Base-by-base conservation (phyloP, 2,797 vertebrate genomes). In the Dallia pectoralis region DNA sequence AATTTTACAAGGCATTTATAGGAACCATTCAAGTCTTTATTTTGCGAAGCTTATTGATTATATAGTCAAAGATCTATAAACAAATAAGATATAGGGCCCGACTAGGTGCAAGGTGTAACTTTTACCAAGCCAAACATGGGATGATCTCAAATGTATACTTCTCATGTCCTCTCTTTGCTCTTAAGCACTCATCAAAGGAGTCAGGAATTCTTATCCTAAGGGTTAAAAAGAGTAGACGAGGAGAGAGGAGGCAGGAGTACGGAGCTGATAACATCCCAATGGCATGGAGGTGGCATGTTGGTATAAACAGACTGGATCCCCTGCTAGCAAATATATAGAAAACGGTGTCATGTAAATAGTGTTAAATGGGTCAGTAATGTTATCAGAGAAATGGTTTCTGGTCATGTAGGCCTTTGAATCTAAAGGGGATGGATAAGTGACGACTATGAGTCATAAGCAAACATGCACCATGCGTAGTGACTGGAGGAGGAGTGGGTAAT, bases 361-460 rank as follows among this genome's bases (percentile, higher is more conserved):
- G 5, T 16, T 29, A 30, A n/a, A 56, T 63, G 27, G 2, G 32
- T 27, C 25, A 30, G 25, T 63, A 40, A 59, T 27, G 47, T 36
- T 53, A 51, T 4, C 53, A 32, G 32, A 36, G 27, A 4, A 49
- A 72, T 74, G 77, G 47, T 73, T 64, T 72, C 68, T 48, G 27
- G 48, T 49, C 68, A 49, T 27, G 62, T 64, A 40, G 30, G 33
- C 64, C 33, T 49, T 14, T 59, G 19, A 18, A 4, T 15, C 40
- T 14, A 15, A 16, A 19, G 16, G 40, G 16, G 9, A 36, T 7
- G 27, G 18, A n/a, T n/a, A 47, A 15, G 22, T 67, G 22, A 4
- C 44, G 32, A 19, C 62, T 74, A 29, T 19, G 15, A 18, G 48
- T 29, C 33, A 22, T 67, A 22, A 33, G 25, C 61, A 63, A 32